Evolutionary conservation across 64 coral and sea anemone genomes (phyloP), one percentile per base, ranked within the genome.

Genomic region (Montipora capricornis): DNA sequence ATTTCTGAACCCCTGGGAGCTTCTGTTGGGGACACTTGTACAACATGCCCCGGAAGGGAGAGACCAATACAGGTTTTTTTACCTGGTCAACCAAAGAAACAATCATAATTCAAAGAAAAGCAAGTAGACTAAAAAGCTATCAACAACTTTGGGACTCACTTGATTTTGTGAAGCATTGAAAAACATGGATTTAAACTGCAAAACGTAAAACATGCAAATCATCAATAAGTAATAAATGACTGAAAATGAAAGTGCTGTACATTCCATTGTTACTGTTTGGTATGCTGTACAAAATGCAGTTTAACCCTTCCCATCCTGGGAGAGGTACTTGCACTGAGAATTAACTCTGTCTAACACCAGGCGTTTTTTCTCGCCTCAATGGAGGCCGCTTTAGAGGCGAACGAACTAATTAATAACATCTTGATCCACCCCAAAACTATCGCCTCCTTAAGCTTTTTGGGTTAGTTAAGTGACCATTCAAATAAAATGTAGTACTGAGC

Each of bases 171-270:
- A 80, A 51, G 93, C 89, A 55, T 78, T 84, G 82, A 97, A 97
- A 75, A 97, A 95, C 96, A 97, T 97, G 6, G 96, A 97, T 75
- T 97, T 97, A 80, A 97, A 97, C 96, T 97, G 62, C 80, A 97
- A 79, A 1, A n/a, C 51, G 73, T 20, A 79, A 84, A 51, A 47
- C 15, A 29, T 79, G 45, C 0, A 20, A 73, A 50, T 19, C 48
- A 49, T 49, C 1, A 78, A 2, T 6, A 48, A 5, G 5, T 49
- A 37, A 20, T 0, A 5, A 4, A 24, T 22, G 5, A 71, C 68
- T 20, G 5, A 19, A 5, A 22, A 20, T 20, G 58, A 57, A 57
- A 64, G 61, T 12, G 14, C 61, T 4, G 15, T 64, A 16, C 61
- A 14, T 64, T 15, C 0, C 61, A 14, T 7, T 64, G 9, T 7